Evolutionary conservation across 2,888 invertebrate genomes (phyloP), one percentile per base, ranked within the genome.

Genomic region (Cantharis rustica): DNA sequence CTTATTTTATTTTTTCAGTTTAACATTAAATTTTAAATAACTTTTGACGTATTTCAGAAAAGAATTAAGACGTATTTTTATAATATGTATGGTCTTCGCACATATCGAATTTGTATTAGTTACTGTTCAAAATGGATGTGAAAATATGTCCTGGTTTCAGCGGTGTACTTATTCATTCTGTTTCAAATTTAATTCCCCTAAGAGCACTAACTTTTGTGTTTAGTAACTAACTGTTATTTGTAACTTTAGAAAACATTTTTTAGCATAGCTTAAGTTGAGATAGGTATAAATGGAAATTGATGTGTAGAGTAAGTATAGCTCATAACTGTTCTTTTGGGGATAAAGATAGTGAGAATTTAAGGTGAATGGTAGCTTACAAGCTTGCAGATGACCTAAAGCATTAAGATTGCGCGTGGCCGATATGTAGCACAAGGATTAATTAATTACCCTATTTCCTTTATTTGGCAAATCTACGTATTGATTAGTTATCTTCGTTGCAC

Each of bases 371-470:
- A 75, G 75, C 75, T 75, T 71, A 78, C 70, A 73, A 73, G 75
- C 75, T 75, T 69, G 26, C 73, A 70, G 78, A 78, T 78, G 73
- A 75, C 78, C 78, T 75, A 68, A 73, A 73, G 82, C 84, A 84
- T 84, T 85, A 84, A 85, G 84, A 85, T 85, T 83, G 84, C 77
- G 82, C 83, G 82, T 83, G 83, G 82, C 77, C 81, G 82, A 82
- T 83, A 82, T 77, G 75, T 72, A 72, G 74, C 80, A 79, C 79
- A 62, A 72, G 75, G 78, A 74, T 78, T 80, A 80, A 80, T 80
- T 80, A 80, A 80, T 80, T 80, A 79, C 77, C 69, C 69, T 75
- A 75, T 77, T 76, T 78, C 78, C 72, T 61, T 62, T 31, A 71
- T 75, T 78, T 27, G n/a, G 61, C 68, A 69, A 69, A 64, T 68